Percentiles rank a stretch among this genome's conserved stretches.
phyloP scores from a whole-genome alignment of 2,888 invertebrate genomes.

The Harpalus rubripes region DNA sequence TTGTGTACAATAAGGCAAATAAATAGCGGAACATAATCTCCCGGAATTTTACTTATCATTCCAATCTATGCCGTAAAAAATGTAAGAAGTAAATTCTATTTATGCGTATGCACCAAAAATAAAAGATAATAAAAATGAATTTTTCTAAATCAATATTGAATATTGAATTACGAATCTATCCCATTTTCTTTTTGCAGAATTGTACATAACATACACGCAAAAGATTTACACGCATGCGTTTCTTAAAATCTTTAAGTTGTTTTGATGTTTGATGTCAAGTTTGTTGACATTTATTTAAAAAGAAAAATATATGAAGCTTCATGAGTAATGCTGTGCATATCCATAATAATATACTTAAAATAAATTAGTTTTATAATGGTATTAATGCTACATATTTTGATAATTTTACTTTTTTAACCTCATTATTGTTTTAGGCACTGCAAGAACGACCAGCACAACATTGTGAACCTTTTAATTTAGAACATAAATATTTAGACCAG shows the following conservation, averaged over 20 bases:
- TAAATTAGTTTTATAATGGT: not conserved
- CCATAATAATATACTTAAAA: not conserved
- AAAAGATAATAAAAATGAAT: no score
- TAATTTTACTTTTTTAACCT: constrained; percentile 8
- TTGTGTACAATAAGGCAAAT: no score
- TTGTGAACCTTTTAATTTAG: constrained; percentile 6
- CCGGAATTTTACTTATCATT: no score
- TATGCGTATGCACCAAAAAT: no score
- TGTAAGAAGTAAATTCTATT: no score
- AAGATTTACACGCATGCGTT: constrained; percentile 5
- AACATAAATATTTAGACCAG: constrained; percentile 33
- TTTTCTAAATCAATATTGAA: not conserved
- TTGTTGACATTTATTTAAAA: constrained; percentile 24
- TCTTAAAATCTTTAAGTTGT: constrained; percentile 3
- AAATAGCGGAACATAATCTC: no score
- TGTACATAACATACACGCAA: not conserved
- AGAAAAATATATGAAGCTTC: constrained; percentile 14
- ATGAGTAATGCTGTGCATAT: not conserved
- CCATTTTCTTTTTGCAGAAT: not conserved
- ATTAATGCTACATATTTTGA: not conserved
- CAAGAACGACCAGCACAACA: not conserved
- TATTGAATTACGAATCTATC: not conserved
- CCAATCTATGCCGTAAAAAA: no score
- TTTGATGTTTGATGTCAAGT: constrained; percentile 9
- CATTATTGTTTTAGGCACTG: not conserved